These are phyloP conservation scores for Rhopilema esculentum DNA, from an alignment of 30 jellyfish, hydroid and myxozoan genomes.

Conservation along the genomic window DNA sequence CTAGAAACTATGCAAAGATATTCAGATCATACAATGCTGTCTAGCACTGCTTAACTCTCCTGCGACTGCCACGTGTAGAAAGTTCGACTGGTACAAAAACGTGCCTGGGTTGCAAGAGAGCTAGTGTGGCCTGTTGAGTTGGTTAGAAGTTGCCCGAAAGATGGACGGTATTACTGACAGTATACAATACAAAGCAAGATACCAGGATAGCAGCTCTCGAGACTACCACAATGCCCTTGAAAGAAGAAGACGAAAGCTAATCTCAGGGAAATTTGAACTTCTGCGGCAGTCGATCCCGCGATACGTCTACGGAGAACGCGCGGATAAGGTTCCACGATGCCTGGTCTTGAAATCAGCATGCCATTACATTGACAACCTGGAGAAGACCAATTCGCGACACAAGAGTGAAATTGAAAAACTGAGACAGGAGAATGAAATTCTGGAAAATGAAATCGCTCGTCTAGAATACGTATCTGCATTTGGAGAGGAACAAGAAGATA, in stretches of 20 bases:
- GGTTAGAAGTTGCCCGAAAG: not conserved
- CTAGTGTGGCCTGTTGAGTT: not conserved
- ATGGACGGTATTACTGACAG: not conserved
- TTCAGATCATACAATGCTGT: too few relatives aligned
- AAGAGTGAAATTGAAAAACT: constrained; percentile 56
- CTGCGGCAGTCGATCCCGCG: constrained; percentile 59
- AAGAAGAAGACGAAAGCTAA: constrained; percentile 61
- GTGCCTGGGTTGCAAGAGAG: too few relatives aligned
- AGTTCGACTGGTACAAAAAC: not conserved
- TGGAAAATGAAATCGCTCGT: constrained; percentile 45
- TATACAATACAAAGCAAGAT: not conserved
- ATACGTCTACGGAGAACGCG: constrained; percentile 34
- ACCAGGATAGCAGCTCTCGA: constrained; percentile 21
- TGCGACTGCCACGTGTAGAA: not conserved
- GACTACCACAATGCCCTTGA: constrained; percentile 82
- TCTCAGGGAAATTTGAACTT: constrained; percentile 59
- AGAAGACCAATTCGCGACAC: constrained; percentile 50
- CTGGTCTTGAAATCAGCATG: constrained; percentile 67
- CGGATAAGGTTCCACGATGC: constrained; percentile 72
- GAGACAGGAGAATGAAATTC: constrained; percentile 52
- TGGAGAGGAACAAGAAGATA: constrained; percentile 8
- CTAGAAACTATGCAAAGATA: too few relatives aligned
- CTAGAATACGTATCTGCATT: constrained; percentile 28
- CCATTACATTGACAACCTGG: constrained; percentile 64
- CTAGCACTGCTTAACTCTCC: not conserved